phyloP scores from a whole-genome alignment of 2,888 invertebrate genomes.

The Andricus curvator region DNA sequence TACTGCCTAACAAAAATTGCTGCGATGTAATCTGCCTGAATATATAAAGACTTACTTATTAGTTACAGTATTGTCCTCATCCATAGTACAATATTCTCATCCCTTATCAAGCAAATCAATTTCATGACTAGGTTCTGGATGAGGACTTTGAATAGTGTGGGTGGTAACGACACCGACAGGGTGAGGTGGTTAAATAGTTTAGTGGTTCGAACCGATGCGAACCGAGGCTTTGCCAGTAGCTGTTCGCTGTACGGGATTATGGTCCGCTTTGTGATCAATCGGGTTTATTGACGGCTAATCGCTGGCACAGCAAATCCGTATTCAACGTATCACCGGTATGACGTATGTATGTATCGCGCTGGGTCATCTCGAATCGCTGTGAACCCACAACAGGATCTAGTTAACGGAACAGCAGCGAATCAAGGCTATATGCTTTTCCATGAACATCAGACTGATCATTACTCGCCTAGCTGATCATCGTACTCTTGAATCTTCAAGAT shows the following conservation, averaged over 20 bases:
- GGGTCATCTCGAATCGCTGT: slow-evolving; percentile 32
- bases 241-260: slow-evolving; percentile 42
- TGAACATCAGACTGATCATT: slow-evolving; percentile 56
- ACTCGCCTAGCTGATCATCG: slow-evolving; percentile 48
- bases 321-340: slow-evolving; percentile 40
- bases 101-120: slow-evolving; percentile 19
- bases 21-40: too few relatives aligned
- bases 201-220: slow-evolving; percentile 36
- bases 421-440: not conserved
- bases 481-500: slow-evolving; percentile 56
- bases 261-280: slow-evolving; percentile 60
- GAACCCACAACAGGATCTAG: slow-evolving; percentile 8
- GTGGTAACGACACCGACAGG: slow-evolving; percentile 5
- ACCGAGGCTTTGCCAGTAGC: slow-evolving; percentile 30
- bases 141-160: not conserved
- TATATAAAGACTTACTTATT: not conserved
- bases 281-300: slow-evolving; percentile 63
- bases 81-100: not conserved
- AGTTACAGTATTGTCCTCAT: not conserved
- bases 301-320: slow-evolving; percentile 55
- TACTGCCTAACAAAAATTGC: too few relatives aligned
- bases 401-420: not conserved
- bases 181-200: slow-evolving; percentile 39
- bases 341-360: slow-evolving; percentile 12
- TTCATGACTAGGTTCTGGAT: slow-evolving; percentile 32